These are phyloP conservation scores for Psylliodes chrysocephalus DNA, from an alignment of 2,888 invertebrate species.

Conservation along the genomic window DNA sequence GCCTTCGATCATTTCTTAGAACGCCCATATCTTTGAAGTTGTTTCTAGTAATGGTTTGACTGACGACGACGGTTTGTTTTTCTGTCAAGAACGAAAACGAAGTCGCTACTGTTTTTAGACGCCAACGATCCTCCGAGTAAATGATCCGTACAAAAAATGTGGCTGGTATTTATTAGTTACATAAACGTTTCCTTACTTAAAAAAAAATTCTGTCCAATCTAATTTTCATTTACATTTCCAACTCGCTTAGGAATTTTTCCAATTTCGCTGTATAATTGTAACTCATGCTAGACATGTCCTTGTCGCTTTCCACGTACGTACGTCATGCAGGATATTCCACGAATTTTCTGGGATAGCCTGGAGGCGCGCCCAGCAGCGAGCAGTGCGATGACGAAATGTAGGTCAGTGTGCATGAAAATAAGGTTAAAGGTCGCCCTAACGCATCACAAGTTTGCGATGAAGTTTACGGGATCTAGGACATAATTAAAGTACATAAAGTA, in stretches of 20 bases:
- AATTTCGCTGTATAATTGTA: background rate
- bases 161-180: background rate
- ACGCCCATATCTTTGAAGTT: slow-evolving; percentile 6
- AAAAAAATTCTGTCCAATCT: too few relatives aligned
- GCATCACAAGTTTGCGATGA: slow-evolving; percentile 2
- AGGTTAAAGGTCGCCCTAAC: slow-evolving; percentile 13
- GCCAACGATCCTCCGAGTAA: background rate
- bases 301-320: background rate
- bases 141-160: background rate
- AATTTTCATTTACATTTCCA: background rate
- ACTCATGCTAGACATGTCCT: background rate
- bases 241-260: background rate
- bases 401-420: slow-evolving; percentile 16
- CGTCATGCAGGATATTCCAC: background rate
- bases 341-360: background rate
- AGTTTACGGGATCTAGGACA: too few relatives aligned
- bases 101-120: background rate
- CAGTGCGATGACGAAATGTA: slow-evolving; percentile 4
- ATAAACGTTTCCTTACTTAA: too few relatives aligned
- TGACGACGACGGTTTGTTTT: background rate
- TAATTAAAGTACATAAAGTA: too few relatives aligned
- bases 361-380: background rate
- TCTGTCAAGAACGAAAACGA: too few relatives aligned
- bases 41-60: background rate
- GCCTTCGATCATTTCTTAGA: slow-evolving; percentile 5